phyloP scores from a whole-genome alignment of 1,140 invertebrate species.

The Ruditapes philippinarum region DNA sequence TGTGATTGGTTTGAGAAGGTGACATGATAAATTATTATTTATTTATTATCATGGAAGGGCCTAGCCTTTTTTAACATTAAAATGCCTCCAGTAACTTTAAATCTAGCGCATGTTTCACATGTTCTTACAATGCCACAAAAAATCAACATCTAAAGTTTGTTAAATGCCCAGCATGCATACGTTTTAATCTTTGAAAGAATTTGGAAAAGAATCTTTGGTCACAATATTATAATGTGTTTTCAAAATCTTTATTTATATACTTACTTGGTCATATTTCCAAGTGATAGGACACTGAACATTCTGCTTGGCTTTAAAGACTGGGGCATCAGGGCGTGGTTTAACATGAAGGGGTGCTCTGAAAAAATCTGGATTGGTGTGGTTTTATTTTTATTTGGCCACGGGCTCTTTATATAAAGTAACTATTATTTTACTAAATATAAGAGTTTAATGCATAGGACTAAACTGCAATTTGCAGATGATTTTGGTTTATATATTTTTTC shows the following conservation, averaged over 20 bases:
- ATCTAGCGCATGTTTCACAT: neutral
- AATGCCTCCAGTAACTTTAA: slow-evolving; percentile 11
- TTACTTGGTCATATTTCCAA: too few relatives aligned
- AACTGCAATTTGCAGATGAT: neutral
- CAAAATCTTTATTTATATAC: too few relatives aligned
- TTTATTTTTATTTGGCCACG: too few relatives aligned
- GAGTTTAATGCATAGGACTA: neutral
- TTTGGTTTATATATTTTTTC: too few relatives aligned
- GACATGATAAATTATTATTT: slow-evolving; percentile 54
- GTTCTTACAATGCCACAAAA: too few relatives aligned
- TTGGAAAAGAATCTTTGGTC: too few relatives aligned
- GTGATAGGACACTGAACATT: neutral
- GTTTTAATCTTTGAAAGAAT: too few relatives aligned
- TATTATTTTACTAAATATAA: too few relatives aligned
- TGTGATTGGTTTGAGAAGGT: slow-evolving; percentile 40
- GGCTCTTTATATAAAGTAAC: neutral
- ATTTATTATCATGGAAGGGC: slow-evolving; percentile 53
- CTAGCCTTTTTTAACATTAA: slow-evolving; percentile 52
- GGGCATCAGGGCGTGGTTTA: neutral
- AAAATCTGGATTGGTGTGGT: slow-evolving; percentile 2
- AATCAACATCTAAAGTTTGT: too few relatives aligned
- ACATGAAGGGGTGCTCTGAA: neutral
- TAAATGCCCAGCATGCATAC: too few relatives aligned
- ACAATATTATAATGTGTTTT: too few relatives aligned
- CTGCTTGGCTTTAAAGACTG: neutral